Base-by-base conservation (phyloP, 2,113 vertebrate genomes). In the Lepus europaeus region DNA sequence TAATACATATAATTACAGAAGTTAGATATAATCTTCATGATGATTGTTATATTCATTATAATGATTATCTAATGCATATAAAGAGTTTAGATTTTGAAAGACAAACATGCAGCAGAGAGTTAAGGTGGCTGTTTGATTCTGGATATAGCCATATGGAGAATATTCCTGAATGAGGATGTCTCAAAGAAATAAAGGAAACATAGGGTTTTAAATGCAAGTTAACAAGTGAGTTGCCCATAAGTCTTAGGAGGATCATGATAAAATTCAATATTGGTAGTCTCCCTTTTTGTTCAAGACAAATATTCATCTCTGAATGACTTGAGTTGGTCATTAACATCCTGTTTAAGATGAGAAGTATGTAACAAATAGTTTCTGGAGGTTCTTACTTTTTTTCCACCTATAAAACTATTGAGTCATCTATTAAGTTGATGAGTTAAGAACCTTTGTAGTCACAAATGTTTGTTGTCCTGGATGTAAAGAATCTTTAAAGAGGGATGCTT, bases 301-400 rank as follows among this genome's bases (percentile, higher is more conserved):
- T 70, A 45, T 83, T 79, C 66, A 68, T 49, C 53, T 9, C 36
- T 87, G n/a, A 59, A 68, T 23, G 87, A 89, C 2, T 27, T 29
- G 33, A 89, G n/a, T 76, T 85, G 36, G 74, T 82, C 31, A 82
- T 51, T 29, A 82, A 72, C 19, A 16, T 87, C 14, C 36, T 56
- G 23, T 89, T 27, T 82, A 76, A 85, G 19, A 27, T 22, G 63
- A 59, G 36, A 64, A 25, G 27, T 13, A 13, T 27, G 9, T 25
- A 64, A 87, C 29, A 83, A 92, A 87, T 78, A 73, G 45, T 84
- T 8, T 76, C 12, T 70, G 20, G n/a, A 93, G n/a, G 25, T 66
- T 91, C 45, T 61, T 90, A 1, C 22, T 92, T 9, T 13, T 72
- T 0, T 6, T 61, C 63, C 74, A 74, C 33, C n/a, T 74, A 19